Base-by-base conservation (phyloP, 2,888 invertebrate species). In the Parochlus steinenii region DNA sequence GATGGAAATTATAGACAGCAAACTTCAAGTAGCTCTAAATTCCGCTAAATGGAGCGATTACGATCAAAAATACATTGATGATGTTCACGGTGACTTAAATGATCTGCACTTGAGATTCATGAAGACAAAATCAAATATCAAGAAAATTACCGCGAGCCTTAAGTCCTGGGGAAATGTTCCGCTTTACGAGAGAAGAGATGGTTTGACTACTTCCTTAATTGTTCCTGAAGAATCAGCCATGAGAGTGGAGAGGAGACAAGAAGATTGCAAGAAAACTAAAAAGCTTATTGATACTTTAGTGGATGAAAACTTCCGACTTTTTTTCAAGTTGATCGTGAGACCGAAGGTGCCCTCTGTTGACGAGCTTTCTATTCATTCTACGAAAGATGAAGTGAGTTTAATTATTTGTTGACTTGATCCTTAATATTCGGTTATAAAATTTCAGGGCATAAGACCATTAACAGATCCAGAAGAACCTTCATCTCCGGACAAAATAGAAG, bases 11-110 rank as follows among this genome's bases (percentile, higher is more conserved):
- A 76, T 90, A 34, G 83, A 90, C 51, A 47, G 55, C 2, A 58
- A 74, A 33, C 64, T 92, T 39, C 63, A 73, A 30, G 63, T 71
- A 6, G 75, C 82, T 0, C 73, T 81, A 29, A 64, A 64, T 31
- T 63, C 66, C 15, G 64, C 79, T 31, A 76, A 70, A 33, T 90
- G 89, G 89, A 72, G 74, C 44, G 72, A 73, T 40, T 69, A 53
- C 65, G 75, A 74, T 42, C 67, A 73, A 47, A 70, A 70, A 3
- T 77, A 77, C 58, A 72, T 86, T 48, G 66, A 71, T 6, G 65
- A 68, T 39, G 69, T 85, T 5, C 71, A 75, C 42, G 53, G 65
- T 6, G 66, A 69, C 18, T 71, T 85, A 2, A 69, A 76, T 48
- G 70, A 77, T 40, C 56, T 90, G 6, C 75, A 83, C 49, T 65